Conservation (phyloP, 2,888 invertebrate species). For the Meta bourneti region DNA sequence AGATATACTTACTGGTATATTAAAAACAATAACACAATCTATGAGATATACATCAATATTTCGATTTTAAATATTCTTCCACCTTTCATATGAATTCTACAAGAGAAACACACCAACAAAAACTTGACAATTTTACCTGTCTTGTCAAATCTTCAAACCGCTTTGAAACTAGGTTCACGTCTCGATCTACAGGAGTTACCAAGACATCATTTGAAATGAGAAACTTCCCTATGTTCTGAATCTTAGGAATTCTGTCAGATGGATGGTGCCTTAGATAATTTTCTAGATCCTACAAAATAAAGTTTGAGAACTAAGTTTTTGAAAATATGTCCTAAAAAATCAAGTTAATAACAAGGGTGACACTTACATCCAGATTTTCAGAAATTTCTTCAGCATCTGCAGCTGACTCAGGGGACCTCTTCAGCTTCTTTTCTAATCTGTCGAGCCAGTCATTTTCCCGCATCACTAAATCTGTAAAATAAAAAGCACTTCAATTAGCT, state of each 20-base stretch:
- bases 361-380: slow-evolving; percentile 90
- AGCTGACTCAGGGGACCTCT: slow-evolving; percentile 85
- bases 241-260: slow-evolving; percentile 86
- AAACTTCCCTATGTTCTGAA: slow-evolving; percentile 88
- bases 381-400: slow-evolving; percentile 96
- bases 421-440: slow-evolving; percentile 88
- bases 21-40: no score
- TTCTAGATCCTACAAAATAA: slow-evolving; percentile 87
- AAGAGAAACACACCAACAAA: no score
- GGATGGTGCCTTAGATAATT: slow-evolving; percentile 89
- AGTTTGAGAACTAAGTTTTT: not conserved
- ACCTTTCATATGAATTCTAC: no score
- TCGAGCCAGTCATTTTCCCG: slow-evolving; percentile 91
- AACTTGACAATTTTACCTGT: slow-evolving; percentile 82
- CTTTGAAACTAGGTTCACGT: slow-evolving; percentile 81
- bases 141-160: slow-evolving; percentile 84
- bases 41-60: no score
- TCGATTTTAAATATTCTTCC: no score
- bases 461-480: slow-evolving; percentile 85
- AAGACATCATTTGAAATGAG: slow-evolving; percentile 89
- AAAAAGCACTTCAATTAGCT: not conserved
- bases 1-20: no score
- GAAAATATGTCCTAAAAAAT: slow-evolving; percentile 4
- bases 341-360: slow-evolving; percentile 3
- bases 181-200: slow-evolving; percentile 83